Evolutionary conservation across 2,888 invertebrate species (phyloP).

Genomic region (Drosophila mettleri): DNA sequence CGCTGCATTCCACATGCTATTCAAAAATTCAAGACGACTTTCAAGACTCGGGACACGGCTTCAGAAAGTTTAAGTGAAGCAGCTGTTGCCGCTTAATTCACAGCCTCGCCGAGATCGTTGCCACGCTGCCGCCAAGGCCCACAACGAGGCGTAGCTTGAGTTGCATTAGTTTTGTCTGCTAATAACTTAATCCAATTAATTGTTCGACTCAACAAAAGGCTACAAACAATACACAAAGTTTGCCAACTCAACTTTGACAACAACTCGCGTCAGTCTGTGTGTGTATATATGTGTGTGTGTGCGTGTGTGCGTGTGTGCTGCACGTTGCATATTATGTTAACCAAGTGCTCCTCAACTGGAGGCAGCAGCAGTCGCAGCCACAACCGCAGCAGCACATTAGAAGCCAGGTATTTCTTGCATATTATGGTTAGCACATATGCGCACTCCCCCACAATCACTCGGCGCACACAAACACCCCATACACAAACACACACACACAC

Average conservation of each 20-base stretch:
- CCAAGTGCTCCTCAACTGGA: slow-evolving; percentile 8
- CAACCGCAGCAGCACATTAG: slow-evolving; percentile 5
- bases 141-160: neutral
- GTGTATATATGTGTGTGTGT: no score
- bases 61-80: neutral
- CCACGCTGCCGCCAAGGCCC: neutral
- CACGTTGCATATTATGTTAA: slow-evolving; percentile 24
- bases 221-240: slow-evolving; percentile 28
- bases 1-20: slow-evolving; percentile 11
- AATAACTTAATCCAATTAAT: slow-evolving; percentile 69
- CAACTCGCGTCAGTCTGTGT: neutral
- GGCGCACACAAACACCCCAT: slow-evolving; percentile 16
- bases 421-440: slow-evolving; percentile 54
- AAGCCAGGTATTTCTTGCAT: slow-evolving; percentile 55
- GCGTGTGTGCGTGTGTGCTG: slow-evolving; percentile 3
- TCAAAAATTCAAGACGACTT: slow-evolving; percentile 19
- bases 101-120: no score
- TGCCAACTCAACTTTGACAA: slow-evolving; percentile 23
- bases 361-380: slow-evolving; percentile 15
- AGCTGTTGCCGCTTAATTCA: slow-evolving; percentile 10
- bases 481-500: slow-evolving; percentile 13
- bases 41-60: slow-evolving; percentile 2
- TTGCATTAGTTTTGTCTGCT: slow-evolving; percentile 34
- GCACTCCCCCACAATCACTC: slow-evolving; percentile 25
- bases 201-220: slow-evolving; percentile 18